Percentiles rank a stretch among this genome's conserved stretches.
These are phyloP conservation scores for Emydoidea blandingii DNA, from an alignment of 2,797 vertebrate genomes.

Conservation along the genomic window DNA sequence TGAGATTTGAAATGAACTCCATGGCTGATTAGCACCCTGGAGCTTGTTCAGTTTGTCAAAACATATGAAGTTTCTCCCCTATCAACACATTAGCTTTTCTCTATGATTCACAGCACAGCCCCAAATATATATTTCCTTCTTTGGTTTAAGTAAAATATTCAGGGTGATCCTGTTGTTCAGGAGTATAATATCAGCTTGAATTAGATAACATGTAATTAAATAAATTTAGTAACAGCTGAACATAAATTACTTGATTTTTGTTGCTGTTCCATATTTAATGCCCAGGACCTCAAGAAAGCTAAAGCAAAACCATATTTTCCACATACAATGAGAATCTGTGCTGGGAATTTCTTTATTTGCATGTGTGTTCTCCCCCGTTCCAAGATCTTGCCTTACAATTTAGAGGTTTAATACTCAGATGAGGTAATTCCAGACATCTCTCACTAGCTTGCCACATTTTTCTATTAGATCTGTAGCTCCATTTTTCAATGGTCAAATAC, in stretches of 20 bases:
- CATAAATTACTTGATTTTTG: background rate
- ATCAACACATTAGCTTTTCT: background rate
- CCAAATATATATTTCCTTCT: background rate
- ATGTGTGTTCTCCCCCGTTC: background rate
- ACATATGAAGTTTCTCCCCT: background rate
- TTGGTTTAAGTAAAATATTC: background rate
- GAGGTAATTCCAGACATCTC: background rate
- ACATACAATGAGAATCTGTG: background rate
- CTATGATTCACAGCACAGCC: background rate
- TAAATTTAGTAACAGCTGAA: background rate
- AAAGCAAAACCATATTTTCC: background rate
- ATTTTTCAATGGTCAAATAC: background rate
- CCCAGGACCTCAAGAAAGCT: background rate
- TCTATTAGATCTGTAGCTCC: background rate
- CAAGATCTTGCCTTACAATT: background rate
- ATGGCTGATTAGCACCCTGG: background rate
- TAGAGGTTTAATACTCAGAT: background rate
- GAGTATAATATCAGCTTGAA: background rate
- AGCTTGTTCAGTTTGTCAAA: background rate
- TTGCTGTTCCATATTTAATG: background rate
- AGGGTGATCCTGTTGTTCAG: background rate
- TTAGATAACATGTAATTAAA: background rate
- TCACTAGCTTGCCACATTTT: fast-evolving
- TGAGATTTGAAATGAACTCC: constrained; percentile 15
- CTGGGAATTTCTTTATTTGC: background rate